Evolutionary conservation across 2,888 invertebrate species (phyloP).

Genomic region (Caenorhabditis sp.): DNA sequence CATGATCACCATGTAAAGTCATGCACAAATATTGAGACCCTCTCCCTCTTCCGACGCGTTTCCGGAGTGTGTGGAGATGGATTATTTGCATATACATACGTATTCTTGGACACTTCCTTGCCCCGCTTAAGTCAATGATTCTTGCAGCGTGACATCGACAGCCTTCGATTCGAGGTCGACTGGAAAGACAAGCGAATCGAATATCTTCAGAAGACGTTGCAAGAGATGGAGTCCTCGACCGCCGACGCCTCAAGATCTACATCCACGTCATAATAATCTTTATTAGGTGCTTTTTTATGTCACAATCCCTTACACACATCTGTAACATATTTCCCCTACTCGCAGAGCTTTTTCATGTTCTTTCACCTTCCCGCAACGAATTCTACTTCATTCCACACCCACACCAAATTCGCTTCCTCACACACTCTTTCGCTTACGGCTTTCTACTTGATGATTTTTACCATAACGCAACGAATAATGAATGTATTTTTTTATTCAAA

Average conservation of each 20-base stretch:
- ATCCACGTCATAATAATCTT: slow-evolving; percentile 30
- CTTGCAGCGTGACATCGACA: slow-evolving; percentile 72
- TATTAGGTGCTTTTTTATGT: slow-evolving; percentile 13
- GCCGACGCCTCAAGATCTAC: slow-evolving; percentile 24
- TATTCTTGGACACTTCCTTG: neutral
- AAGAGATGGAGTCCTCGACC: slow-evolving; percentile 56
- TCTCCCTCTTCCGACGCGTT: slow-evolving; percentile 21
- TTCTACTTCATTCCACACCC: slow-evolving; percentile 40
- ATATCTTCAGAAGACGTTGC: slow-evolving; percentile 69
- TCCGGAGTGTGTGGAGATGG: slow-evolving; percentile 53
- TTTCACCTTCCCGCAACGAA: neutral
- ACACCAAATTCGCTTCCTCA: slow-evolving; percentile 5
- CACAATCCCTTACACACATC: slow-evolving; percentile 22
- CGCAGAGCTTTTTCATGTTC: slow-evolving; percentile 17
- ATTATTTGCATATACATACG: slow-evolving; percentile 55
- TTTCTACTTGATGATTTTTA: slow-evolving; percentile 11
- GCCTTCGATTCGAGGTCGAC: slow-evolving; percentile 75
- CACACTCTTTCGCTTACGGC: slow-evolving; percentile 48
- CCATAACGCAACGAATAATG: slow-evolving; percentile 9
- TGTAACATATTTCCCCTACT: slow-evolving; percentile 35
- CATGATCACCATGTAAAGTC: slow-evolving; percentile 44
- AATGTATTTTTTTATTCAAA: slow-evolving; percentile 3
- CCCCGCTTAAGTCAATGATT: slow-evolving; percentile 29
- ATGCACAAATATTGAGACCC: slow-evolving; percentile 57
- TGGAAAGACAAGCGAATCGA: slow-evolving; percentile 78